Evolutionary conservation across 2,888 invertebrate genomes (phyloP), one percentile per base, ranked within the genome.

Genomic region (Bombyx huttoni): DNA sequence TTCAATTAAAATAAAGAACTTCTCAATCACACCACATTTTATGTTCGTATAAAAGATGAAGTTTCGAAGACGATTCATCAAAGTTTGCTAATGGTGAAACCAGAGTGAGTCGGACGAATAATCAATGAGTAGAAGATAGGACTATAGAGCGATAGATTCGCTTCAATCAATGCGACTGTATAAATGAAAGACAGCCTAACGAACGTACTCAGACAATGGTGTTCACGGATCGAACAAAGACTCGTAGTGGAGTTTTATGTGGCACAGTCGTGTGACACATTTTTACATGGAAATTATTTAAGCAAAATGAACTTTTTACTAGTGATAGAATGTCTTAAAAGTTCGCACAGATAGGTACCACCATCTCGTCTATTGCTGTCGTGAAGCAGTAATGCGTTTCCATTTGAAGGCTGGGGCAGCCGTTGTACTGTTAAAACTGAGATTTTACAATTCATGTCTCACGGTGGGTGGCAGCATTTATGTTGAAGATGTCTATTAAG

Each of bases 111-210:
- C 58, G 58, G 55, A 56, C 58, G 67, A 67, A 65, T 66, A 74
- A 71, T 75, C 73, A 75, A 75, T 73, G 67, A 69, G 59, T 55
- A 61, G 63, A 58, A 55, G 58, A 61, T 65, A 64, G 62, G 59
- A 64, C 61, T 67, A 61, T 58, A 62, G 63, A 56, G 64, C 75
- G 75, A 75, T 73, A 70, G 71, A 74, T 77, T 76, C 70, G 56
- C 65, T 65, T 68, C 75, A 78, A 78, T 77, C 73, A 77, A 73
- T 67, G 67, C 60, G 61, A 62, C 62, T 64, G 68, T 64, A 61
- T 70, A 71, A 74, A 77, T 76, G 70, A 73, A 75, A 72, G 72
- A 70, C 69, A 62, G 58, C 59, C 70, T 73, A 76, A 75, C 72
- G 71, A 75, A 74, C 68, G 40, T 63, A 59, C 55, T 61, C 60